A percentile compares a stretch with the other conserved stretches of the same genome.
These are phyloP conservation scores for Melieria omissa DNA, from an alignment of 2,888 invertebrate species.

Conservation along the genomic window DNA sequence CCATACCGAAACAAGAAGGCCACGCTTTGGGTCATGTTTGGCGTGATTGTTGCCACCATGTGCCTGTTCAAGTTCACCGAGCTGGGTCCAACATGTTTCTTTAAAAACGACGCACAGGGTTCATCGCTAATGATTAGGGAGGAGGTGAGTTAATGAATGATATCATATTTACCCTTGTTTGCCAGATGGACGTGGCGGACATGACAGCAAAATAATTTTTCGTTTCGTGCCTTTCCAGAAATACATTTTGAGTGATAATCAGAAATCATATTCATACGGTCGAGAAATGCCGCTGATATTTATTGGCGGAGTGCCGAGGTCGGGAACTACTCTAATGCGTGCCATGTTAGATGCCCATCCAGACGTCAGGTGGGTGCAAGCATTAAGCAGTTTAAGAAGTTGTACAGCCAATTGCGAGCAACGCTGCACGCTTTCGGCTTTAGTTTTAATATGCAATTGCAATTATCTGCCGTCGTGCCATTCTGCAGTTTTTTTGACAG, in stretches of 20 bases:
- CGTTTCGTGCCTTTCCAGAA: conserved; percentile 67
- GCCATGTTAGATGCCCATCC: conserved; percentile 99
- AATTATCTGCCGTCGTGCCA: background rate
- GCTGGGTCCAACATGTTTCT: conserved; percentile 65
- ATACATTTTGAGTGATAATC: conserved; percentile 73
- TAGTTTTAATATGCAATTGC: background rate
- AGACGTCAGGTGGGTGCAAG: conserved; percentile 78
- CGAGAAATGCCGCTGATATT: conserved; percentile 93
- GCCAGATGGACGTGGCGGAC: background rate
- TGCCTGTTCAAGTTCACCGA: conserved; percentile 67
- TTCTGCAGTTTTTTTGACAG: background rate
- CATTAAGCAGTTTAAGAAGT: background rate
- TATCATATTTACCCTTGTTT: background rate
- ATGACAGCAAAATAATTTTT: background rate
- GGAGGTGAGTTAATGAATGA: conserved; percentile 57
- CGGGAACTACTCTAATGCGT: conserved; percentile 96
- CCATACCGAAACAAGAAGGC: conserved; percentile 66
- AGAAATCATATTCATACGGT: conserved; percentile 79
- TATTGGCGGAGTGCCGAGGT: conserved; percentile 97
- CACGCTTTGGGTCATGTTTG: conserved; percentile 64
- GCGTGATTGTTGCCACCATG: conserved; percentile 65
- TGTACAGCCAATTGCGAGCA: background rate
- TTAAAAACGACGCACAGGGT: conserved; percentile 60
- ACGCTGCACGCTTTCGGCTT: no score
- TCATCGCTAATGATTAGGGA: conserved; percentile 61